Conservation (phyloP, 1,140 invertebrate genomes). For the Aphidius ervi region DNA sequence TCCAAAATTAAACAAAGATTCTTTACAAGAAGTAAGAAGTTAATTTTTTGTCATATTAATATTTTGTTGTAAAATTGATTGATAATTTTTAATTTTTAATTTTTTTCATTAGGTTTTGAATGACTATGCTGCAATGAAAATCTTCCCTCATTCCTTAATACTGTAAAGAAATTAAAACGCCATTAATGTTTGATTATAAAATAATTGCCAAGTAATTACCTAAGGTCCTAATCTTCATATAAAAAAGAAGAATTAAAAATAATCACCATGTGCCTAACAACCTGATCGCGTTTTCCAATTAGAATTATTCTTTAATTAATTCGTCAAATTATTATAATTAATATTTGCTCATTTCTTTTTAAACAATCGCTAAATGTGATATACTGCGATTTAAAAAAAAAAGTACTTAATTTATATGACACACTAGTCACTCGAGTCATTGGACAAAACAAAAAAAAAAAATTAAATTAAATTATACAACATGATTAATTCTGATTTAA, state of each 20-base stretch:
- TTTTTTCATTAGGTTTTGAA: conserved; percentile 57
- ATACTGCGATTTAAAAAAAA: no score
- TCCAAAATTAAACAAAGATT: conserved; percentile 59
- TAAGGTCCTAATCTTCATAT: not conserved
- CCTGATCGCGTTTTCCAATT: not conserved
- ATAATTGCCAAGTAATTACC: no score
- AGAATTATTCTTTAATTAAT: conserved; percentile 11
- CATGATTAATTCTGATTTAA: no score
- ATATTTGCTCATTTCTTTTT: no score
- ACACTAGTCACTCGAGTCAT: no score
- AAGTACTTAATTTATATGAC: no score
- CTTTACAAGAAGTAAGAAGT: conserved; percentile 57
- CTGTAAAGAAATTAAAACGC: conserved; percentile 40
- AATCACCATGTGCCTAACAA: conserved; percentile 45
- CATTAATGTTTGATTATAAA: not conserved
- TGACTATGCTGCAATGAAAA: conserved; percentile 67
- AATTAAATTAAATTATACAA: no score
- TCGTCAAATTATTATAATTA: no score
- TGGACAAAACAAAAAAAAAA: no score
- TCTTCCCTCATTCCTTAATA: conserved; percentile 65
- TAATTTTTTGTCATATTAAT: not conserved
- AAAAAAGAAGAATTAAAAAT: conserved; percentile 25
- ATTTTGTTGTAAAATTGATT: not conserved
- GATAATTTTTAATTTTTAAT: conserved; percentile 4
- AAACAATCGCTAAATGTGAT: no score